These are phyloP conservation scores for Caradrina kadenii DNA, from an alignment of 2,888 invertebrate genomes.

Conservation along the genomic window DNA sequence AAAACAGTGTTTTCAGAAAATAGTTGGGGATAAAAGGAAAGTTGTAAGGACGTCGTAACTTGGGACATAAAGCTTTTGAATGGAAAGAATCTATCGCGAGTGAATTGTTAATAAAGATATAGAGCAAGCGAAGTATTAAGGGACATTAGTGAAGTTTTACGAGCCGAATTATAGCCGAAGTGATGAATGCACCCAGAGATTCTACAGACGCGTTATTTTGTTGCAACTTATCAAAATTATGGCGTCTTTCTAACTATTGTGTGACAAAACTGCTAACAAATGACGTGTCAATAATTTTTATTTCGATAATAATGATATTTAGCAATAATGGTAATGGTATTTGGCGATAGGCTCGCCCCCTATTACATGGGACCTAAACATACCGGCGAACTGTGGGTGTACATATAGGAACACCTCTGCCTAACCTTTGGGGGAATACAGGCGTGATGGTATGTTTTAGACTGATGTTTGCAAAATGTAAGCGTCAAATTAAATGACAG, in stretches of 20 bases:
- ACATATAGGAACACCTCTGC: no score
- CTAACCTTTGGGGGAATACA: no score
- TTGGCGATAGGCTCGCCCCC: no score
- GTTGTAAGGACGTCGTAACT: conserved; percentile 88
- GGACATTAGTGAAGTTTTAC: conserved; percentile 88
- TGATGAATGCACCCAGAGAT: conserved; percentile 84
- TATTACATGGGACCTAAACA: no score
- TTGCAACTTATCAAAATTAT: conserved; percentile 77
- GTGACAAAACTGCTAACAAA: conserved; percentile 39
- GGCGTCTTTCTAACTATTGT: conserved; percentile 45
- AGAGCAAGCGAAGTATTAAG: conserved; percentile 84
- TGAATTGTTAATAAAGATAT: conserved; percentile 90
- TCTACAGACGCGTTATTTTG: conserved; percentile 65
- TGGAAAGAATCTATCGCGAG: conserved; percentile 86
- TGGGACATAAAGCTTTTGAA: conserved; percentile 87
- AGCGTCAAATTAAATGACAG: background rate
- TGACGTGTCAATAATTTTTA: conserved; percentile 3
- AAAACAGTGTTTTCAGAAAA: conserved; percentile 90
- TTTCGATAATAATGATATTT: conserved; percentile 6
- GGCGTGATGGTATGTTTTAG: no score
- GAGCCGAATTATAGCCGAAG: conserved; percentile 77
- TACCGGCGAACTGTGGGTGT: no score
- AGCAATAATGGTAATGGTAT: no score
- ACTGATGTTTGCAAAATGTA: background rate
- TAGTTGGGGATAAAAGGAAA: conserved; percentile 88